Evolutionary conservation across 2,113 vertebrate genomes (phyloP), one percentile per base, ranked within the genome.

Genomic region (Datnioides undecimradiatus): DNA sequence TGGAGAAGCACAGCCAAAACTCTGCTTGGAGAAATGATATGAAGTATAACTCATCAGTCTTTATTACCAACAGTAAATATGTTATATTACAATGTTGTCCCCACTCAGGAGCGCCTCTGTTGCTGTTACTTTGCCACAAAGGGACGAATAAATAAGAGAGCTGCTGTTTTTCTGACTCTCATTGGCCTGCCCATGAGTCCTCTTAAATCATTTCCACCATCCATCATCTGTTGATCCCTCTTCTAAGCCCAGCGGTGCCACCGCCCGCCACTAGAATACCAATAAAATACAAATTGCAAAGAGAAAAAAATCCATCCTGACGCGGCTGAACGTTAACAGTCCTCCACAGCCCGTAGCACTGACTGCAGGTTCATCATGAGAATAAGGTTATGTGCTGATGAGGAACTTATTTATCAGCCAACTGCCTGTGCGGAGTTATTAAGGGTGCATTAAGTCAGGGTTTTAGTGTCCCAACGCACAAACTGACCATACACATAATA

Each of bases 261-360:
- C 36, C 38, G 65, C 57, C 29, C 11, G 2, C 78, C 27, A 36
- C 36, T 11, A 54, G 38, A 75, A 78, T 60, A 73, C 27, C 31
- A 79, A 79, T 81, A 70, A 66, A 82, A 67, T 16, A 66, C 55
- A 73, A 76, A 68, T 73, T 41, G 36, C 17, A 43, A 13, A 27
- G 21, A 60, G 25, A 43, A 31, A 63, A 75, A 57, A 27, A 65
- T 14, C 36, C 33, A 65, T 14, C 36, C 45, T 65, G 70, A 62
- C 14, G 0, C 14, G 36, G 38, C 43, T 79, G 29, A 58, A 54
- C 58, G 55, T 45, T 54, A 27, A 59, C 6, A 36, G 13, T 7
- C 41, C 23, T 34, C 49, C 55, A 52, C 4, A 25, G 62, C n/a
- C 25, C 19, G 31, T 41, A 67, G 34, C 1, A 52, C 29, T 13